Percentiles rank a stretch among this genome's conserved stretches.
phyloP scores from a whole-genome alignment of 1,140 invertebrate species.

The Campoletis sonorensis region DNA sequence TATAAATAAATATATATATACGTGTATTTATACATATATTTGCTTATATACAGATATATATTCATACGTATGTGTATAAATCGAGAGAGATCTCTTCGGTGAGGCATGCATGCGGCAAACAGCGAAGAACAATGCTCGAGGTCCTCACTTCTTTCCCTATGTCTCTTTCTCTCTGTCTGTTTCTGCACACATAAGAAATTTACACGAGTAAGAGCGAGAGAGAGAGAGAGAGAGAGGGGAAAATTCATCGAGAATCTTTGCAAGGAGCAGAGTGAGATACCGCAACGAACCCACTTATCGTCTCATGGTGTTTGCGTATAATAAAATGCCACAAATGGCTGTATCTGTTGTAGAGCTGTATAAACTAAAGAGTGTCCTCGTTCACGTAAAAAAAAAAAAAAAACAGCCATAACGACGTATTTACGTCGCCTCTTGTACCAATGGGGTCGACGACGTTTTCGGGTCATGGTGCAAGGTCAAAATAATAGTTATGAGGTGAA shows the following conservation, averaged over 20 bases:
- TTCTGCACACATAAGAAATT: too few species aligned
- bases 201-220: neutral
- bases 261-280: neutral
- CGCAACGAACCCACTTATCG: slow-evolving; percentile 8
- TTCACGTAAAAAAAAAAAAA: neutral
- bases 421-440: neutral
- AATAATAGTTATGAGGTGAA: too few species aligned
- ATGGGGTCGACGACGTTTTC: neutral
- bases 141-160: slow-evolving; percentile 16
- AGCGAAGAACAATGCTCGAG: slow-evolving; percentile 41
- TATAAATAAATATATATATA: neutral
- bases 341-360: neutral
- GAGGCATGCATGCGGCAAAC: slow-evolving; percentile 41
- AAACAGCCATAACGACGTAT: neutral
- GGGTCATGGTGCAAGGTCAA: neutral
- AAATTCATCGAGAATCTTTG: slow-evolving; percentile 6
- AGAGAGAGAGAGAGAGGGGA: neutral
- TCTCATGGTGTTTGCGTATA: slow-evolving; percentile 1
- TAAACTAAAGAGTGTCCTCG: neutral
- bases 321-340: neutral
- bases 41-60: neutral
- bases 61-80: slow-evolving; percentile 10
- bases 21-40: too few species aligned
- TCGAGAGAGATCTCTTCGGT: slow-evolving; percentile 22
- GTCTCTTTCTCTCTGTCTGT: neutral